Evolutionary conservation across 1,140 invertebrate species (phyloP), one percentile per base, ranked within the genome.

Genomic region (Holotrichia oblita): DNA sequence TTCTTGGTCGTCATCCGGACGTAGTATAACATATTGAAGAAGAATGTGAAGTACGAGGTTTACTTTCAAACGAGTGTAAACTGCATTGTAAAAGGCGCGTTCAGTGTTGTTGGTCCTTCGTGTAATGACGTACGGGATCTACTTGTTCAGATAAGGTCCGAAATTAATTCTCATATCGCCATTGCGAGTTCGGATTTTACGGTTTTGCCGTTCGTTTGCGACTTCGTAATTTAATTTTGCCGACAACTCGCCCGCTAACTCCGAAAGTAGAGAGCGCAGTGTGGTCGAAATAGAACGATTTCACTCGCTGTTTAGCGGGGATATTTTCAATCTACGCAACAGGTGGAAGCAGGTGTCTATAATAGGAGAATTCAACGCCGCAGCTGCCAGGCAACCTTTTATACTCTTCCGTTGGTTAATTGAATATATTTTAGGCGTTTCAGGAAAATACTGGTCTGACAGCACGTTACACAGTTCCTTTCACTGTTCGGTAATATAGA

Each of bases 331-430:
- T 69, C 22, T 34, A 20, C 61, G 61, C 61, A 69, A 69, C 61
- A 69, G 61, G 61, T 69, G 61, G 61, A 69, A 69, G 61, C 61
- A 69, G 61, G 61, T 69, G 61, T 69, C 61, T 9, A 9, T 6
- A 10, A 34, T 12, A 27, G 7, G 22, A 27, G 22, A 69, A 27
- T 34, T 7, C 22, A 9, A 24, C 0, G 9, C 61, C 61, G 24
- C 1, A 3, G 2, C 10, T 3, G 12, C 4, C 4, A 69, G 61
- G 61, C 61, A 69, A 69, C 61, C 9, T 34, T 10, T 27, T 69
- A 34, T 69, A 34, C 61, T 34, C 27, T 2, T 48, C 44, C 2
- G 44, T 3, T 3, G 44, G 10, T 14, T 48, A 2, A 48, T 2
- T 17, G 44, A 2, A 48, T 0, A 48, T 10, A 10, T 48, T 10